phyloP scores from a whole-genome alignment of 2,797 vertebrate species.

The Helarctos malayanus region DNA sequence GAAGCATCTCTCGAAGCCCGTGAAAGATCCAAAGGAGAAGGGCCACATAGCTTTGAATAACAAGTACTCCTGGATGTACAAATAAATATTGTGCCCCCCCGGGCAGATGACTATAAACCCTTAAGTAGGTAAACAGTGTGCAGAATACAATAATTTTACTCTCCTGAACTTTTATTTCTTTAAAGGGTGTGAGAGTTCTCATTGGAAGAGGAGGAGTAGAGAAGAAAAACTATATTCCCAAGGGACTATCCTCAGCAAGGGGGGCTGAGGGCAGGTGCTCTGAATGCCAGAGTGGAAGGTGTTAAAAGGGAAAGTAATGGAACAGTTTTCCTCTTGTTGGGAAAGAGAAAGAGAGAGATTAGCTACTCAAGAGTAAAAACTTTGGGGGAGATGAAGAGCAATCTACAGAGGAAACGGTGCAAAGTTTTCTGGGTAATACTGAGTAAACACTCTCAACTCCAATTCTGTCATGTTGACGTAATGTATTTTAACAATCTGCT shows the following conservation, averaged over 20 bases:
- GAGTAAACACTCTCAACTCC: background rate
- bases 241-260: background rate
- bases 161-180: background rate
- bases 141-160: background rate
- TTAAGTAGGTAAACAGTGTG: background rate
- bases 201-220: background rate
- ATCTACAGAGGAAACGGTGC: background rate
- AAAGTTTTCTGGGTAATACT: background rate
- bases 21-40: background rate
- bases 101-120: background rate
- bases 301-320: background rate
- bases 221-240: background rate
- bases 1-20: background rate
- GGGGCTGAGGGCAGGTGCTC: background rate
- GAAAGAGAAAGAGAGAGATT: background rate
- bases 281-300: background rate
- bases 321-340: background rate
- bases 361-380: background rate
- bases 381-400: background rate
- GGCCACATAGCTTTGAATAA: background rate
- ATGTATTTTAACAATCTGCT: background rate
- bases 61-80: background rate
- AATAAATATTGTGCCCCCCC: background rate
- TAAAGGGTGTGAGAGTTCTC: background rate
- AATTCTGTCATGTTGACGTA: conserved; percentile 53